phyloP scores from a whole-genome alignment of 2,797 vertebrate species.

The Halcyon leucocephala region DNA sequence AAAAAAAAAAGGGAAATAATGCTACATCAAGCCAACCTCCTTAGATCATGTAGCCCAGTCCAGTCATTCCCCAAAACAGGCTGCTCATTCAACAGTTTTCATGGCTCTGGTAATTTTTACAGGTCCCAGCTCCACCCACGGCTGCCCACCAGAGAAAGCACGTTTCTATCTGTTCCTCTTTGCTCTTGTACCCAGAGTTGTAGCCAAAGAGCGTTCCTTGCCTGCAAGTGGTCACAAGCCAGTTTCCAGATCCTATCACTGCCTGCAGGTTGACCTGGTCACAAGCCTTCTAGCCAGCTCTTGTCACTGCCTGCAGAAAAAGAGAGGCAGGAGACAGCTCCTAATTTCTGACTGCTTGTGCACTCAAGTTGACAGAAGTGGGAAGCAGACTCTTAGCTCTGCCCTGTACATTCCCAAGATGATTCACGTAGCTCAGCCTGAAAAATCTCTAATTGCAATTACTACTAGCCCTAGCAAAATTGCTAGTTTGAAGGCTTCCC shows the following conservation, averaged over 20 bases:
- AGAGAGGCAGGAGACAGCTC: neutral
- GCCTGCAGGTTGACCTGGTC: neutral
- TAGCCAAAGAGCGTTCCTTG: neutral
- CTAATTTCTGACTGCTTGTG: neutral
- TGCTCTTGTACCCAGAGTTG: neutral
- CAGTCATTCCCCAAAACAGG: neutral
- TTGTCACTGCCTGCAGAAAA: neutral
- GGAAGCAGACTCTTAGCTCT: neutral
- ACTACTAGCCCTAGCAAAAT: neutral
- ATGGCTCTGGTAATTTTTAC: neutral
- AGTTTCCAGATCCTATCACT: neutral
- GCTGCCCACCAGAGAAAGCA: neutral
- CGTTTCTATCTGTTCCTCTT: neutral
- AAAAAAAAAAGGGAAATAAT: too few relatives aligned
- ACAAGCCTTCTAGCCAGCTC: neutral
- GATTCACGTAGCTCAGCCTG: neutral
- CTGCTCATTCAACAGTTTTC: neutral
- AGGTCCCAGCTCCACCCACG: neutral
- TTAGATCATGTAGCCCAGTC: neutral
- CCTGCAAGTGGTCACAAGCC: neutral
- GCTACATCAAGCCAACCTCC: neutral
- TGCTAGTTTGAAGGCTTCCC: conserved; percentile 8
- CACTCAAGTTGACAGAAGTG: neutral
- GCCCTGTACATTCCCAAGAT: neutral
- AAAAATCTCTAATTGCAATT: conserved; percentile 18